Evolutionary conservation across 1,140 invertebrate genomes (phyloP).

Genomic region (Anthonomus grandis): DNA sequence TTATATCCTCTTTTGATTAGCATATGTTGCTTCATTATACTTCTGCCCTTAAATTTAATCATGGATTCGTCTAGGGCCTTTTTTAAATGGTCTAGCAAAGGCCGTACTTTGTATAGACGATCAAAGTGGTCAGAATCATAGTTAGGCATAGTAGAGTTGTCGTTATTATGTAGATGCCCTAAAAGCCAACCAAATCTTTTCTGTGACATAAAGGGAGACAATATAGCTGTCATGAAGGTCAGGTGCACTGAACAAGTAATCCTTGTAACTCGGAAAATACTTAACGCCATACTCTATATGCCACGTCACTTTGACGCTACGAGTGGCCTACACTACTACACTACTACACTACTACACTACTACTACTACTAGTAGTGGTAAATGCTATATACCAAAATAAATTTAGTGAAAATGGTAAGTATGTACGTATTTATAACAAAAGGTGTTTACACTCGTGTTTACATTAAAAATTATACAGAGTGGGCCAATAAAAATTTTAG

Average conservation of each 20-base stretch:
- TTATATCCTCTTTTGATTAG: constrained; percentile 46
- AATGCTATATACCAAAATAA: no score
- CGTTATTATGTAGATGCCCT: constrained; percentile 35
- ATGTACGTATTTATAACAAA: no score
- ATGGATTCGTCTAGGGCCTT: constrained; percentile 35
- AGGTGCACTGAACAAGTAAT: no score
- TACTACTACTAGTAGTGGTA: no score
- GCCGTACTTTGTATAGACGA: constrained; percentile 35
- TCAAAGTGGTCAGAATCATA: constrained; percentile 25
- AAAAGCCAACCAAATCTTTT: constrained; percentile 23
- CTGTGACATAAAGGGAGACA: constrained; percentile 7
- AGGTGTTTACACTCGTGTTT: no score
- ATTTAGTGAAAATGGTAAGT: no score
- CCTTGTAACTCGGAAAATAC: constrained; percentile 2
- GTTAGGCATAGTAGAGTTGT: constrained; percentile 31
- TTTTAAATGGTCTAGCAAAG: constrained; percentile 1
- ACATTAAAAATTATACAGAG: no score
- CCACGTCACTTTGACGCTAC: no score
- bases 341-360: no score
- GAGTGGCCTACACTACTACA: no score
- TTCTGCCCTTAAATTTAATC: constrained; percentile 46
- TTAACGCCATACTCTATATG: no score
- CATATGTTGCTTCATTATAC: constrained; percentile 44
- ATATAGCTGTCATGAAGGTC: constrained; percentile 13
- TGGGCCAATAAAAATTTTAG: no score